phyloP scores from a whole-genome alignment of 1,140 invertebrate species.

The Euura saliciscinereae region DNA sequence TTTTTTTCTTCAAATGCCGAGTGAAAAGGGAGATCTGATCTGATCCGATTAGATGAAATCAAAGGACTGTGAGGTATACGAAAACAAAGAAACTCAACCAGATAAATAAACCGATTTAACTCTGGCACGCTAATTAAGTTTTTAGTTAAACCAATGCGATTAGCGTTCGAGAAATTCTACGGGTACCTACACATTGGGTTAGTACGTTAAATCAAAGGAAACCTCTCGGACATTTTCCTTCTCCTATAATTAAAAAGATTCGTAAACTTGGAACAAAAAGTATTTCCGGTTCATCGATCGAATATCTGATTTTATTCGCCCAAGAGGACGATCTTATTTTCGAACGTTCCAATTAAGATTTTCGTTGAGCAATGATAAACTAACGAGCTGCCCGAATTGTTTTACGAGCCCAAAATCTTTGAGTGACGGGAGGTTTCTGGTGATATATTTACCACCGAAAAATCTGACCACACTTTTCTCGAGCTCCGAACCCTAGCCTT shows the following conservation, averaged over 20 bases:
- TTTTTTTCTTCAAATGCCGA: too few relatives aligned
- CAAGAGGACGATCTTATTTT: not conserved
- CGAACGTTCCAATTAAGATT: not conserved
- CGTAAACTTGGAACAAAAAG: not conserved
- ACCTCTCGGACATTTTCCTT: not conserved
- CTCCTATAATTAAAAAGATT: not conserved
- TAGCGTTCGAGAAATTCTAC: not conserved
- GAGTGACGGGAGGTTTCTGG: not conserved
- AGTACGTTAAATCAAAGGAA: not conserved
- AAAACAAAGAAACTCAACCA: not conserved
- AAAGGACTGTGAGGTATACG: not conserved
- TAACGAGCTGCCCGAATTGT: not conserved
- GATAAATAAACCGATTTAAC: not conserved
- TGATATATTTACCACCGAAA: conserved; percentile 2
- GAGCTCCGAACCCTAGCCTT: too few relatives aligned
- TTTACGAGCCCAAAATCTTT: not conserved
- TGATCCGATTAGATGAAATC: not conserved
- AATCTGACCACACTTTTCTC: too few relatives aligned
- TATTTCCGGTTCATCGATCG: too few relatives aligned
- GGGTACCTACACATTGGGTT: not conserved
- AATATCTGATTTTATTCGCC: not conserved
- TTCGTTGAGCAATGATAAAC: not conserved
- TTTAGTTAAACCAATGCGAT: not conserved
- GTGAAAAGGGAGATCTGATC: too few relatives aligned
- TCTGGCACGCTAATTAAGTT: not conserved